These are phyloP conservation scores for Junonia oenone DNA, from an alignment of 2,888 invertebrate species.

Conservation along the genomic window DNA sequence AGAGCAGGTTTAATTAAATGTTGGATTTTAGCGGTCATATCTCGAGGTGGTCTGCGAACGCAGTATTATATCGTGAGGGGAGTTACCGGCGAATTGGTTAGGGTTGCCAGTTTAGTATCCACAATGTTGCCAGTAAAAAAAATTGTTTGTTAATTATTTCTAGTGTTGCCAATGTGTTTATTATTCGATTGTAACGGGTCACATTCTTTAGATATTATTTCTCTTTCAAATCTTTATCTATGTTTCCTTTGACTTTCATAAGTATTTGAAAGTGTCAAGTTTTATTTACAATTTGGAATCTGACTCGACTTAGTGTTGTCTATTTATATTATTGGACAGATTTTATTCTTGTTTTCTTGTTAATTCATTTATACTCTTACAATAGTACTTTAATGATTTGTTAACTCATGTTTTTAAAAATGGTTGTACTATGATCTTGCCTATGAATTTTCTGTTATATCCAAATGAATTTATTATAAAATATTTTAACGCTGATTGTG, in stretches of 20 bases:
- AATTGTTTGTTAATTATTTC: neutral
- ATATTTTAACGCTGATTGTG: neutral
- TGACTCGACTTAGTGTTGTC: neutral
- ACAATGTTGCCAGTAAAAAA: neutral
- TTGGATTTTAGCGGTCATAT: conserved; percentile 16
- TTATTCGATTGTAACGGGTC: neutral
- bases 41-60: conserved; percentile 40
- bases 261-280: too few relatives aligned
- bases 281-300: neutral
- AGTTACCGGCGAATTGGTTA: conserved; percentile 37
- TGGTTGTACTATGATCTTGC: conserved; percentile 11
- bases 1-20: conserved; percentile 43
- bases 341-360: too few relatives aligned
- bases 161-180: neutral
- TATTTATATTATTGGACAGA: neutral
- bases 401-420: neutral
- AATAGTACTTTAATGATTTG: too few relatives aligned
- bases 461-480: neutral
- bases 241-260: too few relatives aligned
- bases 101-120: neutral
- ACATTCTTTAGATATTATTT: too few relatives aligned
- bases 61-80: conserved; percentile 56
- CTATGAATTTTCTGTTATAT: conserved; percentile 14
- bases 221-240: too few relatives aligned
- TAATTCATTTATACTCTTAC: too few relatives aligned